phyloP scores from a whole-genome alignment of 2,113 vertebrate species.

The Chlamydotis undulata region DNA sequence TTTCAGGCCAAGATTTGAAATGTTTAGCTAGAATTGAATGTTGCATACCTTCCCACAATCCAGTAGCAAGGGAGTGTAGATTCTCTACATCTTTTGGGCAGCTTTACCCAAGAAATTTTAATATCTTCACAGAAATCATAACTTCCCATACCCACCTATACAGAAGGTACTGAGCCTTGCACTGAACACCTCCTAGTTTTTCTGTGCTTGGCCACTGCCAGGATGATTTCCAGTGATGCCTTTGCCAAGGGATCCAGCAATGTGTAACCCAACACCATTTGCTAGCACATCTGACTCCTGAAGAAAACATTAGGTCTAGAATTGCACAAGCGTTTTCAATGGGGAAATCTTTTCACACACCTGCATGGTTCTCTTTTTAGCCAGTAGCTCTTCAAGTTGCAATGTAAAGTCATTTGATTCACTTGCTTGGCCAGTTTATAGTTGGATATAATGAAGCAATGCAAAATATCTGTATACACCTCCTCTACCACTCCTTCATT shows the following conservation, averaged over 20 bases:
- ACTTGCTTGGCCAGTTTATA: neutral
- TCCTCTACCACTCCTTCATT: neutral
- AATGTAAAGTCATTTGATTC: neutral
- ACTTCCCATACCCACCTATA: neutral
- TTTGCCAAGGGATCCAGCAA: neutral
- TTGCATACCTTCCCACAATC: neutral
- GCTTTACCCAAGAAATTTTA: neutral
- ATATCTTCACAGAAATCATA: neutral
- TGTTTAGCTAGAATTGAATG: neutral
- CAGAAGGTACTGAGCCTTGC: neutral
- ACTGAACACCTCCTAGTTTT: neutral
- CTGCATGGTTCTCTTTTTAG: neutral
- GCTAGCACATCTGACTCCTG: accelerated
- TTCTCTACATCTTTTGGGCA: neutral
- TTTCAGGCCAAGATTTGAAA: neutral
- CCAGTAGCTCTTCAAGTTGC: neutral
- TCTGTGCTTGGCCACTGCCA: neutral
- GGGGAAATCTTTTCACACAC: neutral
- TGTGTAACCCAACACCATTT: neutral
- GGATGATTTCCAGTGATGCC: neutral
- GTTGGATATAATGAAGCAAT: neutral
- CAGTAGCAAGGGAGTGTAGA: neutral
- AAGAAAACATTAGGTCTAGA: neutral
- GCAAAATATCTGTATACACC: neutral
- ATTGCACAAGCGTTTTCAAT: neutral